Evolutionary conservation across 2,797 vertebrate genomes (phyloP).

Genomic region (Enteromius viviparus): DNA sequence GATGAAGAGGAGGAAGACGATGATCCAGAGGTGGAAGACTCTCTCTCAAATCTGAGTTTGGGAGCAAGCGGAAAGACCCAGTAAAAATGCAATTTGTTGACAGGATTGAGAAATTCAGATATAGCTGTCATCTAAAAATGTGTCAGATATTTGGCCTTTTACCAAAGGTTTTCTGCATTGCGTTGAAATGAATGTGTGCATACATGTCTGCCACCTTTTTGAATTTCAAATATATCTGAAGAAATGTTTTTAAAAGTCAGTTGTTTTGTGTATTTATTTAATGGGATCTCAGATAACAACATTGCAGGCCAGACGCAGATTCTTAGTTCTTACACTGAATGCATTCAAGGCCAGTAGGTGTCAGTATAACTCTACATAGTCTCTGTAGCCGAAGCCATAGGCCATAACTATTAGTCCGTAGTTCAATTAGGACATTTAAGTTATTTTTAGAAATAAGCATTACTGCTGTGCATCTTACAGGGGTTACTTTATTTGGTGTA

Average conservation of each 20-base stretch:
- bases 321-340: background rate
- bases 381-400: too few relatives aligned
- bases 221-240: constrained; percentile 34
- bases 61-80: constrained; percentile 32
- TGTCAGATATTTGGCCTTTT: background rate
- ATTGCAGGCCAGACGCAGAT: too few relatives aligned
- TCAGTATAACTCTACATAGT: background rate
- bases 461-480: too few relatives aligned
- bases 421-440: too few relatives aligned
- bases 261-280: background rate
- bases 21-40: constrained; percentile 27
- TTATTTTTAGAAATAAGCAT: too few relatives aligned
- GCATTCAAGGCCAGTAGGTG: background rate
- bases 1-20: constrained; percentile 79
- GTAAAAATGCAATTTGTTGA: background rate
- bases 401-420: too few relatives aligned
- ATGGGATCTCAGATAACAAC: too few relatives aligned
- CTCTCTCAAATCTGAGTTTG: constrained; percentile 39
- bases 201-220: background rate
- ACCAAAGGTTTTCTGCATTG: background rate
- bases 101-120: background rate
- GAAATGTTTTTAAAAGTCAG: background rate
- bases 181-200: background rate
- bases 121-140: background rate
- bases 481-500: too few relatives aligned